A percentile compares a stretch with the other conserved stretches of the same genome.
Evolutionary conservation across 2,888 invertebrate genomes (phyloP).

Genomic region (Eilema depressum): DNA sequence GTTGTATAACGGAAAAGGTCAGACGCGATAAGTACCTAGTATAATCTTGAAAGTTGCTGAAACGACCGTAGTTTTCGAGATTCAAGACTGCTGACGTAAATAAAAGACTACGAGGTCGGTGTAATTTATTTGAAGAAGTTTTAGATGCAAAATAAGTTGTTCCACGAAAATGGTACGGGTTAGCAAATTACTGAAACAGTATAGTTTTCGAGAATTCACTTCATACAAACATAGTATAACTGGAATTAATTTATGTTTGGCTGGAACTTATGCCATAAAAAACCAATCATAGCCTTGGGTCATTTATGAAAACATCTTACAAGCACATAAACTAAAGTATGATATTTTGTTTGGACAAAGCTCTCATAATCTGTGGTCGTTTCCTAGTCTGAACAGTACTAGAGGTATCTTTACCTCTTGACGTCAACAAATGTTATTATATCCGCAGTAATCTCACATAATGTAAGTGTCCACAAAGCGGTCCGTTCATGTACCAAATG

Average conservation of each 20-base stretch:
- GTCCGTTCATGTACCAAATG: conserved; percentile 48
- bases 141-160: conserved; percentile 1
- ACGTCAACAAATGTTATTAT: conserved; percentile 35
- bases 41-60: conserved; percentile 4
- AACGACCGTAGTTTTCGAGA: conserved; percentile 5
- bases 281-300: neutral
- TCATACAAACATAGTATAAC: neutral
- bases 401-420: conserved; percentile 11
- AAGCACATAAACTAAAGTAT: neutral
- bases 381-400: neutral
- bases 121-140: neutral
- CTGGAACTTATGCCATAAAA: neutral
- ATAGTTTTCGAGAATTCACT: neutral
- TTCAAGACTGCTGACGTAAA: conserved; percentile 2
- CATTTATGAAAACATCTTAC: neutral
- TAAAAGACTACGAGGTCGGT: neutral
- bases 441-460: conserved; percentile 44
- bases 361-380: neutral
- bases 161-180: conserved; percentile 19
- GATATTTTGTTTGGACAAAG: neutral
- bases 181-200: conserved; percentile 10
- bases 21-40: neutral
- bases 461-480: conserved; percentile 39
- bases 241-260: neutral
- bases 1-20: neutral